Percentiles rank a stretch among this genome's conserved stretches.
phyloP scores from a whole-genome alignment of 2,113 vertebrate genomes.

The Dicaeum eximium region DNA sequence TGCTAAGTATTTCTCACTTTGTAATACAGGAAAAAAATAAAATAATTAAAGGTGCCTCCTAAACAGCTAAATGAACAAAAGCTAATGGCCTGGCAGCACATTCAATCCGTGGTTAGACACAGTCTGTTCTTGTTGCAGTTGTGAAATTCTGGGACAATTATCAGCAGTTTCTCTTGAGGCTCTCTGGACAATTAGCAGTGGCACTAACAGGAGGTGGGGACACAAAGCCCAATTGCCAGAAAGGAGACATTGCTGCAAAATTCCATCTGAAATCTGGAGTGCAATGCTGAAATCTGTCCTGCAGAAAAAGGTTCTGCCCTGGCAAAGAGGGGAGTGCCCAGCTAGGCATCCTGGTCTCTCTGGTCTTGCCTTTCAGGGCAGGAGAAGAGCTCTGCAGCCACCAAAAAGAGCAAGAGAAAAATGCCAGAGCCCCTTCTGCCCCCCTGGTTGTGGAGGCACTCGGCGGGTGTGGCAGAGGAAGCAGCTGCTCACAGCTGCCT shows the following conservation, averaged over 20 bases:
- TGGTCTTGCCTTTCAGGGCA: background rate
- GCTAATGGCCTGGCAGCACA: background rate
- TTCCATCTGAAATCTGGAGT: background rate
- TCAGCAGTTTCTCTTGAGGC: background rate
- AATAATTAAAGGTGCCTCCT: slow-evolving; percentile 34
- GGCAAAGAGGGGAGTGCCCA: accelerated
- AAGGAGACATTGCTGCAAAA: background rate
- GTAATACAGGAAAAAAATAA: background rate
- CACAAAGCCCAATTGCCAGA: background rate
- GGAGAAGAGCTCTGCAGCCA: background rate
- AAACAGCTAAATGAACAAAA: slow-evolving; percentile 50
- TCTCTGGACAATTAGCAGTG: background rate
- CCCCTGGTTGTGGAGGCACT: background rate
- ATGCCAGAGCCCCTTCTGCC: background rate
- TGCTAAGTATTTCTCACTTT: slow-evolving; percentile 40
- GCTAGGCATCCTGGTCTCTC: background rate
- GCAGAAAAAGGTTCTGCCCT: background rate
- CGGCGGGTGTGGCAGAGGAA: background rate
- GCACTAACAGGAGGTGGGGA: background rate
- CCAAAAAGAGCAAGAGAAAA: accelerated
- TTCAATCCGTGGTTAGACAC: background rate
- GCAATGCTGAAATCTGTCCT: background rate
- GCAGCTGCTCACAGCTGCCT: background rate
- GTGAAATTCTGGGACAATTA: background rate
- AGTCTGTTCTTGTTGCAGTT: background rate